Base-by-base conservation (phyloP, 2,797 vertebrate species). In the Chrosomus eos region DNA sequence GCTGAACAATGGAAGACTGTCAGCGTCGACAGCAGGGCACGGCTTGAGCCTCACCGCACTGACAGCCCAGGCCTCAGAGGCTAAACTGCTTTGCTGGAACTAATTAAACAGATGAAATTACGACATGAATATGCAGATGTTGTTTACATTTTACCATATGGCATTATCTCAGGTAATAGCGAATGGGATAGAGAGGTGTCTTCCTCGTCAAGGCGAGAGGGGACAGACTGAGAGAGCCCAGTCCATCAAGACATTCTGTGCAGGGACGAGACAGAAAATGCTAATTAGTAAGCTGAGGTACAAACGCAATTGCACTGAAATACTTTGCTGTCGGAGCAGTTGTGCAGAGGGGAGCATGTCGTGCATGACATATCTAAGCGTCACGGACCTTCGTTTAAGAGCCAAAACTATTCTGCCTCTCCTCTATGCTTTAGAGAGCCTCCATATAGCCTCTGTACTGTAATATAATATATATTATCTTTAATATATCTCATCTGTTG, bases 31-130 rank as follows among this genome's bases (percentile, higher is more conserved):
- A 97, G 97, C 95, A 94, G 96, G 97, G 94, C 97, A 95, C 89
- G 96, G 95, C 96, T 96, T 94, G 92, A 93, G 95, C 96, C 94
- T 96, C 92, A 92, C 92, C 87, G 92, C 94, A 94, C 95, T 98
- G 97, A 99, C 97, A 97, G 97, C 91, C 84, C 96, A 96, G 97
- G 97, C 96, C 97, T 97, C 96, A 93, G 96, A 98, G 98, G 98
- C 97, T 97, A 98, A 98, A 97, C 97, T 97, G 97, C 97, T 97
- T 99, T 98, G 96, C 97, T 98, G 97, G 97, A 99, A 98, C 97
- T 99, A 99, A 99, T 99, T 99, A 99, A 99, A 99, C 97, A 99
- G 97, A 99, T 96, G 96, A 98, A 99, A 98, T 99, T 99, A 97
- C 97, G 96, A 98, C 97, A 99, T 97, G 97, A 98, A 98, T 98